Percentiles rank a stretch among this genome's conserved stretches.
Conservation (phyloP, 2,113 vertebrate genomes). For the Isurus oxyrinchus region DNA sequence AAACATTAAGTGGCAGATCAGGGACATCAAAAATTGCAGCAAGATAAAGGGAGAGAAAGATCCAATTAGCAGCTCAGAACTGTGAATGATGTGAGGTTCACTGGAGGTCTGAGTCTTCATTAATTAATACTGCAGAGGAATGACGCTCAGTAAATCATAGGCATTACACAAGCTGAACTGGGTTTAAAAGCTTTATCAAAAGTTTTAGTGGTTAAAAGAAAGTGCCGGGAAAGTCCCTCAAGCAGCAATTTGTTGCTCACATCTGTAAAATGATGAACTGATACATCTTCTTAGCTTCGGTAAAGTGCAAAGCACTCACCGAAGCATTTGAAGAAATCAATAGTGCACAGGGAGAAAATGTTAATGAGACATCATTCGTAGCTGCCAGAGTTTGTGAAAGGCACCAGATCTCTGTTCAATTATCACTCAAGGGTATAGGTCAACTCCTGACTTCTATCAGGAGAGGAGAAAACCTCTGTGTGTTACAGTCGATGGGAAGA, state of each 20-base stretch:
- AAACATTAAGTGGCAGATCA: not conserved
- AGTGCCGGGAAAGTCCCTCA: not conserved
- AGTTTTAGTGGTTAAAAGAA: not conserved
- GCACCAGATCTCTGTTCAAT: not conserved
- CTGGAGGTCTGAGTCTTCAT: not conserved
- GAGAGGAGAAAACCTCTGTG: not conserved
- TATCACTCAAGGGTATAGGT: not conserved
- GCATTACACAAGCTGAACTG: not conserved
- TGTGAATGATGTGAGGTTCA: not conserved
- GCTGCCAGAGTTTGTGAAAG: not conserved
- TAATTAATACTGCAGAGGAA: not conserved
- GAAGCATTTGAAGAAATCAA: not conserved
- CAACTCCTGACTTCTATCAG: not conserved
- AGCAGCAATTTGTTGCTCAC: not conserved
- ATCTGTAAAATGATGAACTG: not conserved
- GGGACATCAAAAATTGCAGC: not conserved
- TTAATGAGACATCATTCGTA: not conserved
- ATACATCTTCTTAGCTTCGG: not conserved
- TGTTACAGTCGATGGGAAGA: not conserved
- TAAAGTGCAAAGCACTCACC: not conserved
- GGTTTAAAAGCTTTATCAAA: not conserved
- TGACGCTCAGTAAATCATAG: not conserved
- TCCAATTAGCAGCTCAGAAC: not conserved
- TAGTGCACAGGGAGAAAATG: not conserved
- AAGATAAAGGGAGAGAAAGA: not conserved